phyloP scores from a whole-genome alignment of 2,113 vertebrate genomes.

The Grallaria varia region DNA sequence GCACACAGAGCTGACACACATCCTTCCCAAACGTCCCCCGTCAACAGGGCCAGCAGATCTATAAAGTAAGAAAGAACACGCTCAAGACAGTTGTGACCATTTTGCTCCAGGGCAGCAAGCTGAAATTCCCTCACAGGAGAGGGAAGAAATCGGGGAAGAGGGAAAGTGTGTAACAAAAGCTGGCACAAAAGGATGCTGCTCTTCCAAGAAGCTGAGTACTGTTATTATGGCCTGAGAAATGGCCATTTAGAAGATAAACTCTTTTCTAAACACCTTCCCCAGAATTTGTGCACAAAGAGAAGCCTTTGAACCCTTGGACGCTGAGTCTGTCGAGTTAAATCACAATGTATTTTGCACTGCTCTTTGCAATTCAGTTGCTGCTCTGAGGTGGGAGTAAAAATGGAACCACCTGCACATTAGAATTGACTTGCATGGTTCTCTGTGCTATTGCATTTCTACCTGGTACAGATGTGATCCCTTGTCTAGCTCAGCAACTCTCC shows the following conservation, averaged over 20 bases:
- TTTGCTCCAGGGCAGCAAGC: neutral
- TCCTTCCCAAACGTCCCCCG: neutral
- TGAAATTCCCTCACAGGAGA: neutral
- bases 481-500: neutral
- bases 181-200: neutral
- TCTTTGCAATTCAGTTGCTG: neutral
- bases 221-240: neutral
- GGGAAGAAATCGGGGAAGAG: neutral
- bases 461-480: neutral
- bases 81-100: neutral
- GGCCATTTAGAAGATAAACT: neutral
- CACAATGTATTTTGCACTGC: neutral
- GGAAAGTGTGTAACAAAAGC: neutral
- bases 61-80: neutral
- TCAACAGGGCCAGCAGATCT: neutral
- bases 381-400: neutral
- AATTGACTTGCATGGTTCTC: neutral
- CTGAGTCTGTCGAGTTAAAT: neutral
- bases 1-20: rapidly evolving
- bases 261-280: neutral
- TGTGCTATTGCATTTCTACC: neutral
- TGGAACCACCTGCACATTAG: neutral
- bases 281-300: neutral
- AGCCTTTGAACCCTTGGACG: neutral
- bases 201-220: neutral